These are phyloP conservation scores for Parapsyche elsis DNA, from an alignment of 1,140 invertebrate species.

Conservation along the genomic window DNA sequence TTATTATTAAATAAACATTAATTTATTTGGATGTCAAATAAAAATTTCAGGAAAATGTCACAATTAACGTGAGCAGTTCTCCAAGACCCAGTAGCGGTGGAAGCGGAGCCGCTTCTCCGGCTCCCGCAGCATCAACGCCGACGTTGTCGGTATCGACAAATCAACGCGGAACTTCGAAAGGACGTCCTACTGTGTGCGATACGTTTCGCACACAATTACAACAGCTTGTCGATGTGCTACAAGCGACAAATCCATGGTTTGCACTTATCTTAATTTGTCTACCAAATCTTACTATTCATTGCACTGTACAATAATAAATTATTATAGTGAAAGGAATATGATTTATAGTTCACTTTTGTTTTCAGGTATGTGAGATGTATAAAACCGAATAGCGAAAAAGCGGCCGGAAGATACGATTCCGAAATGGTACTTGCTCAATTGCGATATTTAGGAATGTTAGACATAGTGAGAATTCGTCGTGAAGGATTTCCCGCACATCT, in stretches of 20 bases:
- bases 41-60: constrained; percentile 47
- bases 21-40: background rate
- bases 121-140: constrained; percentile 33
- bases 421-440: constrained; percentile 90
- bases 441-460: constrained; percentile 94
- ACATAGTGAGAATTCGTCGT: constrained; percentile 92
- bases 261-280: constrained; percentile 7
- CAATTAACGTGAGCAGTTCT: constrained; percentile 38
- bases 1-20: constrained; percentile 8
- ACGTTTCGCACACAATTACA: constrained; percentile 92
- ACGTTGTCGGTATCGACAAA: constrained; percentile 68
- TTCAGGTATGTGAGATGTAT: constrained; percentile 92
- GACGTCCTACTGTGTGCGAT: constrained; percentile 93
- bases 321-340: constrained; percentile 9
- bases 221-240: constrained; percentile 90
- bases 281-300: no score
- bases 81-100: constrained; percentile 43
- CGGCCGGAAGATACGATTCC: constrained; percentile 85
- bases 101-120: constrained; percentile 35
- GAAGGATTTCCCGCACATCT: constrained; percentile 95
- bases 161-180: constrained; percentile 88
- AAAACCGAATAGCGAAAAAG: constrained; percentile 92
- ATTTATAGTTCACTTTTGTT: constrained; percentile 30
- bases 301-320: background rate
- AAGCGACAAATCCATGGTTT: constrained; percentile 92